These are phyloP conservation scores for Anguilla japonica DNA, from an alignment of 2,113 vertebrate species.

Conservation along the genomic window DNA sequence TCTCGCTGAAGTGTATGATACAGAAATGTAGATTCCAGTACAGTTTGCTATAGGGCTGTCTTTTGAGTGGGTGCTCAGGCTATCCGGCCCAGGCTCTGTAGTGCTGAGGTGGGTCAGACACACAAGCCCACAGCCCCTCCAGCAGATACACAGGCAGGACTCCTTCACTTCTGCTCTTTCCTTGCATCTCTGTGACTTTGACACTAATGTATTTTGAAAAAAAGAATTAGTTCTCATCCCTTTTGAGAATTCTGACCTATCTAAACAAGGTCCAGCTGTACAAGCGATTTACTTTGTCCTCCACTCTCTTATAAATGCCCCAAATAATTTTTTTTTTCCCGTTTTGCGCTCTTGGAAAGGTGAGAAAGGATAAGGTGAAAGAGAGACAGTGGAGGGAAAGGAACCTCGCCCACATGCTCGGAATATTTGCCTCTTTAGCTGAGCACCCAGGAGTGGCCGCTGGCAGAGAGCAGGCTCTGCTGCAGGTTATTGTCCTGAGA, in stretches of 20 bases:
- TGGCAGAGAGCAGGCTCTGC: constrained; percentile 71
- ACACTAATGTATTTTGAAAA: constrained; percentile 62
- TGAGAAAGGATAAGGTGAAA: background rate
- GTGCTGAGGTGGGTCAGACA: background rate
- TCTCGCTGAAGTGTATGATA: background rate
- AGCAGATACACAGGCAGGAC: background rate
- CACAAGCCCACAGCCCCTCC: background rate
- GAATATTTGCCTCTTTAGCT: constrained; percentile 49
- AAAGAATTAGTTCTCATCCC: constrained; percentile 54
- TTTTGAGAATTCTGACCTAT: constrained; percentile 35
- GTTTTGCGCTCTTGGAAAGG: background rate
- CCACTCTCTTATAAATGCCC: constrained; percentile 43
- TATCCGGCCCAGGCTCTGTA: background rate
- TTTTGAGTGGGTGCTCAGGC: background rate
- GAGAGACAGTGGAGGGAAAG: constrained; percentile 10
- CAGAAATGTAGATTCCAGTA: background rate
- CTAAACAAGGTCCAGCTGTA: constrained; percentile 65
- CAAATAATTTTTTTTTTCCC: constrained; percentile 21
- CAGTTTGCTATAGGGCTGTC: background rate
- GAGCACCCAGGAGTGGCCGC: constrained; percentile 51
- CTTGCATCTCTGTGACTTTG: constrained; percentile 37
- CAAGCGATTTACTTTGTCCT: constrained; percentile 55
- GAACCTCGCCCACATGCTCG: constrained; percentile 44
- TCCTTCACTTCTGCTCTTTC: constrained; percentile 1
- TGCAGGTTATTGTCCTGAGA: constrained; percentile 73